Percentiles rank a stretch among this genome's conserved stretches.
Evolutionary conservation across 2,797 vertebrate species (phyloP).

Genomic region (Tolypeutes matacus): DNA sequence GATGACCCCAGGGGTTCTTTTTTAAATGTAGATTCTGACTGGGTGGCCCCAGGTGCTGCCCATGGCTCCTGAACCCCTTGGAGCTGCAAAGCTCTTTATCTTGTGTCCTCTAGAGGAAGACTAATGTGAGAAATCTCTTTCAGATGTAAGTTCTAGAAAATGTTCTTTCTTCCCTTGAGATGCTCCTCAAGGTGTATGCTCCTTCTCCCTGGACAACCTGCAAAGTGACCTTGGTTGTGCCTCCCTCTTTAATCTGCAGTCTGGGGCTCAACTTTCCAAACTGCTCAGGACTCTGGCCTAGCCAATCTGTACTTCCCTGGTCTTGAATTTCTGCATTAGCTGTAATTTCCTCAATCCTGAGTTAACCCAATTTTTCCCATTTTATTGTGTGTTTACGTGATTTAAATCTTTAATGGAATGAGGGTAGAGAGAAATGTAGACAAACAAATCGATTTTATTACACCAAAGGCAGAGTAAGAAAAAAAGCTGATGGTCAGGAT

Average conservation of each 20-base stretch:
- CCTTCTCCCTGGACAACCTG: neutral
- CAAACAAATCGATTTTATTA: neutral
- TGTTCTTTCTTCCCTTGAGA: neutral
- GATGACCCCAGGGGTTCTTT: neutral
- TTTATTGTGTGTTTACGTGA: neutral
- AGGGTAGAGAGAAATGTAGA: neutral
- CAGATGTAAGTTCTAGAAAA: neutral
- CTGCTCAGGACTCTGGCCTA: neutral
- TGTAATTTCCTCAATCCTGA: neutral
- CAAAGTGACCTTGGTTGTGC: neutral
- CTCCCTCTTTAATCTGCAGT: neutral
- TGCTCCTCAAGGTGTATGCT: too few relatives aligned
- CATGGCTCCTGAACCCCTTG: neutral
- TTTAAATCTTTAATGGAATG: neutral
- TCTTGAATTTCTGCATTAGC: neutral
- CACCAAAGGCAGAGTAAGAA: neutral
- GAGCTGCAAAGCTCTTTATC: neutral
- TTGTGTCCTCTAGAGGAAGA: neutral
- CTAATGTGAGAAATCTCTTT: neutral
- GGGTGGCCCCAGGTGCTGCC: too few relatives aligned
- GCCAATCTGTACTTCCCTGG: neutral
- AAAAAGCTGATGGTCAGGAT: neutral
- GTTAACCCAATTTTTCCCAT: neutral
- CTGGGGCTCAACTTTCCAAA: neutral
- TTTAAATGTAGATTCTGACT: neutral